Evolutionary conservation across 1,140 invertebrate species (phyloP), one percentile per base, ranked within the genome.

Genomic region (Trinorchestia longiramus): DNA sequence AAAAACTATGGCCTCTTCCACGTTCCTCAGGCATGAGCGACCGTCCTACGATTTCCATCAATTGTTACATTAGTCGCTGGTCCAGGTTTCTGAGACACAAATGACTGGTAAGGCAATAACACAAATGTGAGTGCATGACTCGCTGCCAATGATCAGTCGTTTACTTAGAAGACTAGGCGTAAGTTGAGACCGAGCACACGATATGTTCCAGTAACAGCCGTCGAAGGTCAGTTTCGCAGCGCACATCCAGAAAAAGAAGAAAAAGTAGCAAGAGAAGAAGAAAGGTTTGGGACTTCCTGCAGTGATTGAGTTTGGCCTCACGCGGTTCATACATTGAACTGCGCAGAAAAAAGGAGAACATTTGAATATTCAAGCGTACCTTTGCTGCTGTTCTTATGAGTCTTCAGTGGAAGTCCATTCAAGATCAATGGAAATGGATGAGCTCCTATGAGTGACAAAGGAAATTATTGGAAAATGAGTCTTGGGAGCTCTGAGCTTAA

Each of bases 351-450:
- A 94, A 94, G 41, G 44, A 94, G 43, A 94, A 45, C 92, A 94
- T 94, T 94, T 94, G 92, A 94, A 94, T 94, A 94, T 94, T 45
- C 92, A 94, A 94, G 92, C 92, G 92, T 94, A 15, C 43, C 92
- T 94, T 94, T 47, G 92, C 92, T 94, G 92, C 92, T 47, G 44
- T 44, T 94, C 92, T 94, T 47, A 94, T 45, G 92, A 94, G 92
- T 94, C 92, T 11, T 94, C 92, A 94, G 92, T 45, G 40, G 92
- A 45, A 43, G 92, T 94, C 92, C 11, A 94, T 45, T 94, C 44
- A 94, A 94, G 92, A 44, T 43, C 92, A 94, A 94, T 94, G 92
- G 92, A 43, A 44, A 47, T 94, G 92, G 92, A 94, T 94, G 92
- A 47, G 92, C 44, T 94, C 40, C 92, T 44, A 94, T 47, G 41